phyloP scores from a whole-genome alignment of 2,113 vertebrate genomes.

The Hepsetus odoe region DNA sequence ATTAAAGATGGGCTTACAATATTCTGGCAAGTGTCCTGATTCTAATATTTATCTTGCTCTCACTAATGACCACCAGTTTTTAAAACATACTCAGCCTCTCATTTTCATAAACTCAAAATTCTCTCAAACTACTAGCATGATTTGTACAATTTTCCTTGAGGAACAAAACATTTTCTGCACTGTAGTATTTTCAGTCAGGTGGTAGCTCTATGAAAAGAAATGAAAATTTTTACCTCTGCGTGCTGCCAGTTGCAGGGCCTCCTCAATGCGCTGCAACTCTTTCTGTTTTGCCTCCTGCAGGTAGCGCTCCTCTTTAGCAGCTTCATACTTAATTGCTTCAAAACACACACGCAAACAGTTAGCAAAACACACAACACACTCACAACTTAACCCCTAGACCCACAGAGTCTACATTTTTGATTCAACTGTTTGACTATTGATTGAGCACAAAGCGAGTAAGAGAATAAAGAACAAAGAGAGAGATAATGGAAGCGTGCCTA shows the following conservation, averaged over 20 bases:
- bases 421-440: not conserved
- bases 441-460: not conserved
- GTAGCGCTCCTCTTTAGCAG: constrained; percentile 89
- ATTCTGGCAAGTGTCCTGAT: too few relatives aligned
- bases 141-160: too few relatives aligned
- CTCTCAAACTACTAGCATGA: too few relatives aligned
- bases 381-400: not conserved
- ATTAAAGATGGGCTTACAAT: too few relatives aligned
- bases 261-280: constrained; percentile 90
- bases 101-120: too few relatives aligned
- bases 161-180: too few relatives aligned
- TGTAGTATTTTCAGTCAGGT: not conserved
- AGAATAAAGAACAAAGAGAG: not conserved
- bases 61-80: too few relatives aligned
- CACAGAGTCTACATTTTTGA: not conserved
- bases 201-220: not conserved
- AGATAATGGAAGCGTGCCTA: not conserved
- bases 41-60: too few relatives aligned
- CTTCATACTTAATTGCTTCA: constrained; percentile 90
- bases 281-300: constrained; percentile 91
- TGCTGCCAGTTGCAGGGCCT: constrained; percentile 85
- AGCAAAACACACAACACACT: not conserved
- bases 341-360: constrained; percentile 17
- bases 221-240: constrained; percentile 79
- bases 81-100: too few relatives aligned